phyloP scores from a whole-genome alignment of 2,888 invertebrate genomes.

The Pandemis cinnamomeana region DNA sequence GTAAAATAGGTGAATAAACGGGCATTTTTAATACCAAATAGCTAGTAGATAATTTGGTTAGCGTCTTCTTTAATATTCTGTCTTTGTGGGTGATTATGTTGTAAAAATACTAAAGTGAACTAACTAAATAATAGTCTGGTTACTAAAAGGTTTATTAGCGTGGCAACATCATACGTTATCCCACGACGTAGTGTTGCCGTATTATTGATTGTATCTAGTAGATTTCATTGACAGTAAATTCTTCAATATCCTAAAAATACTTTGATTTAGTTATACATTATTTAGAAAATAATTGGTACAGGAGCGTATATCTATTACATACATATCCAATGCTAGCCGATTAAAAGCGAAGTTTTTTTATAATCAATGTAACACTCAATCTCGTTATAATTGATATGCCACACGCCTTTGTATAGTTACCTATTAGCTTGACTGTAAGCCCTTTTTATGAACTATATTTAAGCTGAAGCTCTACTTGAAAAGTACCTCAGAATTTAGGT shows the following conservation, averaged over 20 bases:
- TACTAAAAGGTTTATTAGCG: too few species aligned
- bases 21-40: background rate
- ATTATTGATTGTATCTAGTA: too few species aligned
- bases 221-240: background rate
- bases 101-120: too few species aligned
- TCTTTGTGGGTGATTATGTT: background rate
- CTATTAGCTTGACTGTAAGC: background rate
- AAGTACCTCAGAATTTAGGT: too few species aligned
- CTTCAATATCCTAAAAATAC: background rate
- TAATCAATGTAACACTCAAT: background rate
- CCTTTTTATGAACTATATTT: background rate
- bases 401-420: background rate
- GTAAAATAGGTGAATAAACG: background rate
- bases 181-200: too few species aligned
- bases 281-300: background rate
- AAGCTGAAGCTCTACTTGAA: background rate
- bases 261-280: background rate
- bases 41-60: background rate
- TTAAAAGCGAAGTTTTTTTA: background rate
- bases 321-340: background rate
- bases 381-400: too few species aligned
- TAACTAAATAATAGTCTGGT: too few species aligned
- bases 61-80: background rate
- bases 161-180: too few species aligned
- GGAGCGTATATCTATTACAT: background rate